Evolutionary conservation across 1,140 invertebrate species (phyloP), one percentile per base, ranked within the genome.

Genomic region (Eulimnadia texana): DNA sequence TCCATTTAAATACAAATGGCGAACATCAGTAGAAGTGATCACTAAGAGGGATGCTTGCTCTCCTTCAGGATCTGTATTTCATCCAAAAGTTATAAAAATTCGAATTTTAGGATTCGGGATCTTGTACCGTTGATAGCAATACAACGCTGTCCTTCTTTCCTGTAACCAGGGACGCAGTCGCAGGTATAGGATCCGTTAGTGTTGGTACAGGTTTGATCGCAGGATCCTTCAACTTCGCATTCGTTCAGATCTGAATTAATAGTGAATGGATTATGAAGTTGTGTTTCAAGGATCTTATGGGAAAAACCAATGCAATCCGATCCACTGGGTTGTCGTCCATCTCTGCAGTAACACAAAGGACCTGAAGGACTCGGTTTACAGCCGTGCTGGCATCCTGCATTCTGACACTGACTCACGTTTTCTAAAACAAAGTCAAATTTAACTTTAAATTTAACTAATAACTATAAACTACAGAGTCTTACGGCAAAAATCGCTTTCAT

Each of bases 191-290:
- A 83, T 50, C 86, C 84, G 6, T 74, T 72, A 10, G 79, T 80
- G 72, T 91, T 90, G 61, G 71, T 76, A 72, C 91, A 94, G 20
- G 76, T 66, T 72, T 93, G 90, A 68, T 88, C 83, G 72, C 90
- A 94, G 16, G 80, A 76, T 24, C 80, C 82, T 63, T 88, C 83
- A 58, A 79, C 69, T 61, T 72, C 68, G 71, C 88, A 90, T 72
- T 89, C 86, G 72, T 89, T 78, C 29, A 81, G 78, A 74, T 89
- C 86, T 81, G 72, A 49, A 69, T 66, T 52, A 60, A 54, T 62
- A 71, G 77, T 72, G 56, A 69, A 69, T 55, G 20, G 52, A 56
- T 52, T 19, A 22, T 52, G 70, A 69, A 55, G 63, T 63, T 2
- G 55, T 28, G n/a, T n/a, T n/a, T n/a, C n/a, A n/a, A n/a, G n/a